These are phyloP conservation scores for Ianthella basta DNA, from an alignment of 37 sponge, comb jelly and placozoan species.

Conservation along the genomic window DNA sequence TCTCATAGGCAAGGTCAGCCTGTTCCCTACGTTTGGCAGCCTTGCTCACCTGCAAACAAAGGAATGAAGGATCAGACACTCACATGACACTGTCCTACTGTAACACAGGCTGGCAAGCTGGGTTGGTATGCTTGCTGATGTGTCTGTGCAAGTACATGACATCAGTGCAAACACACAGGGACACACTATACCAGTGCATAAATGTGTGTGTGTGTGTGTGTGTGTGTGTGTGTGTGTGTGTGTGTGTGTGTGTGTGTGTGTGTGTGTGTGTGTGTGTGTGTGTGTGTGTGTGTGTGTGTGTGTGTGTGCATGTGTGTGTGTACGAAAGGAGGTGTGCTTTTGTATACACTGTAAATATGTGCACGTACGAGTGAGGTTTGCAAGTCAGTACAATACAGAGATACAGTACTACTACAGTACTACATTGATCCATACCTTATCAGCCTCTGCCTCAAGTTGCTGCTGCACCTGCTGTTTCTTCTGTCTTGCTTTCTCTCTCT, in stretches of 20 bases:
- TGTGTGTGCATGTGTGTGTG: not conserved
- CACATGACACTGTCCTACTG: too few species aligned
- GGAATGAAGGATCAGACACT: too few species aligned
- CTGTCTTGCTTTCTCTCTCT: conserved; percentile 2
- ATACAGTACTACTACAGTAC: too few species aligned
- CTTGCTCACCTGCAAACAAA: too few species aligned
- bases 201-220: conserved; percentile 14
- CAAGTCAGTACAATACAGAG: too few species aligned
- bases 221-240: conserved; percentile 14
- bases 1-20: too few species aligned
- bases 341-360: not conserved
- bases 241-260: not conserved
- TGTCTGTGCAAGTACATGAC: too few species aligned
- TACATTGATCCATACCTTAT: not conserved
- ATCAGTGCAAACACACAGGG: conserved; percentile 17
- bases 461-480: not conserved
- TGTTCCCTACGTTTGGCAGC: too few species aligned
- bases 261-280: conserved; percentile 26
- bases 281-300: conserved; percentile 2
- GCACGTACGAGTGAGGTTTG: not conserved
- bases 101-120: too few species aligned
- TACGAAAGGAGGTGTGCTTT: not conserved
- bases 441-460: not conserved
- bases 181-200: conserved; percentile 4
- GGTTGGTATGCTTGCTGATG: too few species aligned